Base-by-base conservation (phyloP, 2,797 vertebrate genomes). In the Holocentrus rufus region DNA sequence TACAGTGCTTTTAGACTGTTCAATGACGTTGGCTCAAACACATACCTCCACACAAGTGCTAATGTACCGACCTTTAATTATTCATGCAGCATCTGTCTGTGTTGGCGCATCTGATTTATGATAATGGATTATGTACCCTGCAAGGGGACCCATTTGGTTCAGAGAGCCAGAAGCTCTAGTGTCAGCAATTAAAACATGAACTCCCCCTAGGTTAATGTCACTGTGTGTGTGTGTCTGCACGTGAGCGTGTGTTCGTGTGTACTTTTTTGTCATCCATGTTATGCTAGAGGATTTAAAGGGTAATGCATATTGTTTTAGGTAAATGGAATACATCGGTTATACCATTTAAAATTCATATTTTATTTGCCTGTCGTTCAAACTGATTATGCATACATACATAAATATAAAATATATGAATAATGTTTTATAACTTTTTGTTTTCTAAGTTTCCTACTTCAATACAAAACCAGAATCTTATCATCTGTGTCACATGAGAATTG, bases 11-110 rank as follows among this genome's bases (percentile, higher is more conserved):
- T 91, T 89, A 91, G 86, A 71, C 79, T 69, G 76, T 73, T 84
- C 86, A 76, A 36, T 89, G 88, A 88, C 68, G 83, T 76, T 25
- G 53, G 56, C 83, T 79, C 81, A 72, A 83, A 86, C 88, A 86
- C 85, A 76, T 85, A 79, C 88, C 83, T 85, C 87, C 81, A 81
- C 89, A 84, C 85, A 81, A 89, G 89, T 85, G 85, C 86, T 94
- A 93, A 93, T 94, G 92, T 85, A 89, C 85, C 88, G 80, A 87
- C 90, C 92, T 92, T 94, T 93, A 93, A 93, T 93, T 93, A 95
- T 94, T 94, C 93, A 94, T 94, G 90, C 91, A 84, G 91, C 91
- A 93, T 91, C 92, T 93, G 91, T 91, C 93, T 90, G 87, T 90
- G 90, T 90, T 81, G 86, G 85, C 44, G 81, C 89, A 77, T 92